Percentiles rank a stretch among this genome's conserved stretches.
Conservation (phyloP, 2,113 vertebrate genomes). For the Heterotis niloticus region DNA sequence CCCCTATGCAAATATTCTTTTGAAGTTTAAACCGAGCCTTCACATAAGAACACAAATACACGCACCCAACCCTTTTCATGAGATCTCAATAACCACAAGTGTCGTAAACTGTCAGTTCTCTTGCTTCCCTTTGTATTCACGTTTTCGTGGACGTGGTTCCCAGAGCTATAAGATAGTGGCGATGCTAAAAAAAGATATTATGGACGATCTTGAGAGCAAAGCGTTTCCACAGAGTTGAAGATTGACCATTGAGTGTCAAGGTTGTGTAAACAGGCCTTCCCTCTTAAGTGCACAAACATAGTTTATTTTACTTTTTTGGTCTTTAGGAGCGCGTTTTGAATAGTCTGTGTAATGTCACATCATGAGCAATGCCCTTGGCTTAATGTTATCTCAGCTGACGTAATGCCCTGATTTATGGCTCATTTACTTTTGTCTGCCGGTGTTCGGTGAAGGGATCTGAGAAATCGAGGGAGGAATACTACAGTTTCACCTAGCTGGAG, state of each 20-base stretch:
- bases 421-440: conserved; percentile 35
- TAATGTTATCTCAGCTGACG: conserved; percentile 36
- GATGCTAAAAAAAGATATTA: conserved; percentile 12
- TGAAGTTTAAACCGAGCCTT: not conserved
- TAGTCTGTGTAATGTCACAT: conserved; percentile 37
- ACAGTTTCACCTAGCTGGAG: conserved; percentile 31
- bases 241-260: conserved; percentile 18
- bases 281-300: conserved; percentile 40
- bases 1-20: not conserved
- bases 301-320: conserved; percentile 51
- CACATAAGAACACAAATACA: too few species aligned
- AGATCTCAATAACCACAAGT: not conserved
- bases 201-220: conserved; percentile 18
- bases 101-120: not conserved
- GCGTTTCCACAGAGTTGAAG: conserved; percentile 1
- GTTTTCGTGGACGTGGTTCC: not conserved
- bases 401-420: conserved; percentile 43
- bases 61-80: not conserved
- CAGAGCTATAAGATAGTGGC: not conserved
- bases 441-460: conserved; percentile 17
- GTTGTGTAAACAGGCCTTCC: conserved; percentile 23
- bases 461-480: conserved; percentile 35
- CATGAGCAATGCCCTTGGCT: conserved; percentile 25
- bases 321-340: conserved; percentile 45
- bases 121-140: not conserved